A percentile compares a stretch with the other conserved stretches of the same genome.
Conservation (phyloP, 2,797 vertebrate genomes). For the Sciurus vulgaris region DNA sequence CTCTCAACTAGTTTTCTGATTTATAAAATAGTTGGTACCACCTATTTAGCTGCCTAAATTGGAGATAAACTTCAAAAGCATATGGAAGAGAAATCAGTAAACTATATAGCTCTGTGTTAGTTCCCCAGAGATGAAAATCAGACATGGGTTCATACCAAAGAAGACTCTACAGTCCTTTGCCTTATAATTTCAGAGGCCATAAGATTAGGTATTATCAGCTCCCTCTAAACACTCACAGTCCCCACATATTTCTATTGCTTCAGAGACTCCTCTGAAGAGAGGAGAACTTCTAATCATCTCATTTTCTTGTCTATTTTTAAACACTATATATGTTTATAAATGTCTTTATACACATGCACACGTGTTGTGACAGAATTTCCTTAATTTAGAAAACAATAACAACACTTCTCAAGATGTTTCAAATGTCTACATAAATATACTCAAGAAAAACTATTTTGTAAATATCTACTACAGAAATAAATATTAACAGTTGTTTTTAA, state of each 20-base stretch:
- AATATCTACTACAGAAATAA: slow-evolving; percentile 52
- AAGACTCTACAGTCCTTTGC: not conserved
- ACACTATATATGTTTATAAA: not conserved
- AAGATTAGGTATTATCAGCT: not conserved
- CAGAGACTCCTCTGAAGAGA: not conserved
- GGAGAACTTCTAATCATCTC: not conserved
- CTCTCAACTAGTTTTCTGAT: slow-evolving; percentile 10
- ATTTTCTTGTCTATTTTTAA: slow-evolving; percentile 49
- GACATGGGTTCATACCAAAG: not conserved
- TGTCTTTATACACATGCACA: not conserved
- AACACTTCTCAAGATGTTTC: slow-evolving; percentile 57
- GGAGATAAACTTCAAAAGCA: not conserved
- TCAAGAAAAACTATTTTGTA: slow-evolving; percentile 51
- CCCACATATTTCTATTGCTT: not conserved
- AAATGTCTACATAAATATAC: slow-evolving; percentile 43
- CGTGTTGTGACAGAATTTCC: slow-evolving; percentile 18
- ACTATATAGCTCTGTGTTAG: not conserved
- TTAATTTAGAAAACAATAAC: slow-evolving; percentile 10
- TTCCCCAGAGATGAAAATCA: slow-evolving; percentile 8
- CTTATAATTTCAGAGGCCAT: not conserved
- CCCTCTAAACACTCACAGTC: not conserved
- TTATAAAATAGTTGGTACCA: not conserved
- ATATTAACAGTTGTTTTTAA: slow-evolving; percentile 4
- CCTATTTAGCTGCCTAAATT: not conserved
- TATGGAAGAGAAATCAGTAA: not conserved